A percentile compares a stretch with the other conserved stretches of the same genome.
These are phyloP conservation scores for Lophius americanus DNA, from an alignment of 2,797 vertebrate genomes.

Conservation along the genomic window DNA sequence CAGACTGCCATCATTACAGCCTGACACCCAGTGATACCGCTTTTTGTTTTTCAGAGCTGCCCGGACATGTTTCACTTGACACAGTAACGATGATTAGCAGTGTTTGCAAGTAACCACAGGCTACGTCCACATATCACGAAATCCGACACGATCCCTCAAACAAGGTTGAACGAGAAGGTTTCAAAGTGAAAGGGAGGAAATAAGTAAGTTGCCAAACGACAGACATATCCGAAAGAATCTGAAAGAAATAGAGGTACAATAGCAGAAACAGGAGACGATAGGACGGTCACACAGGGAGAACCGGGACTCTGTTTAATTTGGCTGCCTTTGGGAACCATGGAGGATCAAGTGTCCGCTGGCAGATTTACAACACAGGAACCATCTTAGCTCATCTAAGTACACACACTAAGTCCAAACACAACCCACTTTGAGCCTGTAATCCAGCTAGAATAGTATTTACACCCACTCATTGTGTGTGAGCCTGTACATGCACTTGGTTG, in stretches of 20 bases:
- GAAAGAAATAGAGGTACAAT: not conserved
- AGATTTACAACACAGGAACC: slow-evolving; percentile 26
- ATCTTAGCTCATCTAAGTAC: slow-evolving; percentile 27
- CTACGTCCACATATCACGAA: slow-evolving; percentile 11
- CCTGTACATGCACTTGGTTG: not conserved
- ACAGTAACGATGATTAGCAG: slow-evolving; percentile 62
- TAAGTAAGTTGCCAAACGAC: not conserved
- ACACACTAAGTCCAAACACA: slow-evolving; percentile 36
- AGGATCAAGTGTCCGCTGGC: not conserved
- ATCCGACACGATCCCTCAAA: not conserved
- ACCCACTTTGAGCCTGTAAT: slow-evolving; percentile 59
- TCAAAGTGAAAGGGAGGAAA: slow-evolving; percentile 2
- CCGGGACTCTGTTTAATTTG: not conserved
- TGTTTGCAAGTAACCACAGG: slow-evolving; percentile 16
- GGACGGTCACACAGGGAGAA: not conserved
- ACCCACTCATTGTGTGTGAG: slow-evolving; percentile 7
- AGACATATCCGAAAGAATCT: not conserved
- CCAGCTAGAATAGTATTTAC: slow-evolving; percentile 31
- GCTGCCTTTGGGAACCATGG: slow-evolving; percentile 7
- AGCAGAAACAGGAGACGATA: too few species aligned
- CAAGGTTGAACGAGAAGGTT: slow-evolving; percentile 9
- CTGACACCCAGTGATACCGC: slow-evolving; percentile 55
- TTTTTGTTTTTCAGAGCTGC: slow-evolving; percentile 56
- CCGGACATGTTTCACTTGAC: slow-evolving; percentile 60
- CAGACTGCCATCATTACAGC: slow-evolving; percentile 73